Conservation (phyloP, 2,888 invertebrate species). For the Erebia aethiops region DNA sequence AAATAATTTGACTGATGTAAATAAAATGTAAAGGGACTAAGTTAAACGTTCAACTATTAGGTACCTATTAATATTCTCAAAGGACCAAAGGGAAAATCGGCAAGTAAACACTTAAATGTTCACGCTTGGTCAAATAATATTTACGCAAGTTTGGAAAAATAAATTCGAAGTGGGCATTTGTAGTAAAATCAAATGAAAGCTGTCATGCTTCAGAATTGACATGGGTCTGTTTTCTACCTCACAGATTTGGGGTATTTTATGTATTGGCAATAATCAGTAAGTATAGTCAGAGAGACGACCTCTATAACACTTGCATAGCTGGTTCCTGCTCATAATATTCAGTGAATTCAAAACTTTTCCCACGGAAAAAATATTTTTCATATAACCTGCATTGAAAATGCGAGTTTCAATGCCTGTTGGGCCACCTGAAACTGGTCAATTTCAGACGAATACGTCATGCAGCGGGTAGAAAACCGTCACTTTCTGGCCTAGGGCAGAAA, state of each 20-base stretch:
- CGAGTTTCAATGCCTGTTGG: too few species aligned
- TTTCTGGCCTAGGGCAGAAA: too few species aligned
- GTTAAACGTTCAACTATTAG: not conserved
- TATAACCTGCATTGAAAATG: too few species aligned
- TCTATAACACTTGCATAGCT: not conserved
- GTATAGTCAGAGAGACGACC: not conserved
- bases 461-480: too few species aligned
- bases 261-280: not conserved
- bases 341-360: too few species aligned
- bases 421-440: too few species aligned
- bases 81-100: conserved; percentile 2
- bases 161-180: conserved; percentile 25
- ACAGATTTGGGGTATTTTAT: conserved; percentile 9
- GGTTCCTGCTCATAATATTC: too few species aligned
- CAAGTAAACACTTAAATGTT: conserved; percentile 14
- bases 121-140: conserved; percentile 18
- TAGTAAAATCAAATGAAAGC: conserved; percentile 27
- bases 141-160: conserved; percentile 23
- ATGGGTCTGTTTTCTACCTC: conserved; percentile 30
- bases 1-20: not conserved
- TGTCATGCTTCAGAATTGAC: conserved; percentile 34
- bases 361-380: too few species aligned
- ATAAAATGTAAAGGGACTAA: not conserved
- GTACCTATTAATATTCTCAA: not conserved
- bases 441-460: too few species aligned